A percentile compares a stretch with the other conserved stretches of the same genome.
Conservation (phyloP, 2,797 vertebrate genomes). For the Falco novaeseelandiae region DNA sequence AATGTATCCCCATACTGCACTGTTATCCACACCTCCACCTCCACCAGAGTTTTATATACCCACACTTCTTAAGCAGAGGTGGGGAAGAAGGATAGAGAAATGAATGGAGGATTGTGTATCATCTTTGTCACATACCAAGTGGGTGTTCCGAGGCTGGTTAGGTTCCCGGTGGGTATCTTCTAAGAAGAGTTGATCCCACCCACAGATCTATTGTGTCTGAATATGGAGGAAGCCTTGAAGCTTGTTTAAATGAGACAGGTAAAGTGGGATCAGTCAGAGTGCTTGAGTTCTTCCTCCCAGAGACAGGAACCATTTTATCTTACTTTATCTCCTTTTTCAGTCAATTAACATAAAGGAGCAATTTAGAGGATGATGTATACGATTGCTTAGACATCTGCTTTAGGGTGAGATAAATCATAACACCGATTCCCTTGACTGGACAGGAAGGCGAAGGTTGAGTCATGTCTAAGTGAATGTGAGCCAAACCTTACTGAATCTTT, state of each 20-base stretch:
- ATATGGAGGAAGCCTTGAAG: neutral
- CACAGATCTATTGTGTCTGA: neutral
- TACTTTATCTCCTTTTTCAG: slow-evolving; percentile 26
- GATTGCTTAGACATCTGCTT: slow-evolving; percentile 23
- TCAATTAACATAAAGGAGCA: slow-evolving; percentile 35
- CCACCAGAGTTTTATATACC: neutral
- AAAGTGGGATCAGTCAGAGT: neutral
- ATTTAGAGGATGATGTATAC: slow-evolving; percentile 27
- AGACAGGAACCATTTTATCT: slow-evolving; percentile 24
- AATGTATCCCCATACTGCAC: neutral
- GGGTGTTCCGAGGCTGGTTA: neutral
- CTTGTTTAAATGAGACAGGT: neutral
- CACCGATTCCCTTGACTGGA: neutral
- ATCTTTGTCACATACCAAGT: neutral
- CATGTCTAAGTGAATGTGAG: neutral
- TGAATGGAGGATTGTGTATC: neutral
- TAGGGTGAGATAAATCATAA: slow-evolving; percentile 14
- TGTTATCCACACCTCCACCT: neutral
- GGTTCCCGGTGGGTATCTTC: neutral
- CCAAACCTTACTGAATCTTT: neutral
- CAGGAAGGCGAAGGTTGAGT: slow-evolving; percentile 40
- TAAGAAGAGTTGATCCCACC: neutral
- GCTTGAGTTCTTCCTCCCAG: neutral
- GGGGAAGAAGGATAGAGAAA: neutral
- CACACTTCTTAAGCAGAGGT: neutral